Conservation (phyloP, 2,113 vertebrate species). For the Pica pica region DNA sequence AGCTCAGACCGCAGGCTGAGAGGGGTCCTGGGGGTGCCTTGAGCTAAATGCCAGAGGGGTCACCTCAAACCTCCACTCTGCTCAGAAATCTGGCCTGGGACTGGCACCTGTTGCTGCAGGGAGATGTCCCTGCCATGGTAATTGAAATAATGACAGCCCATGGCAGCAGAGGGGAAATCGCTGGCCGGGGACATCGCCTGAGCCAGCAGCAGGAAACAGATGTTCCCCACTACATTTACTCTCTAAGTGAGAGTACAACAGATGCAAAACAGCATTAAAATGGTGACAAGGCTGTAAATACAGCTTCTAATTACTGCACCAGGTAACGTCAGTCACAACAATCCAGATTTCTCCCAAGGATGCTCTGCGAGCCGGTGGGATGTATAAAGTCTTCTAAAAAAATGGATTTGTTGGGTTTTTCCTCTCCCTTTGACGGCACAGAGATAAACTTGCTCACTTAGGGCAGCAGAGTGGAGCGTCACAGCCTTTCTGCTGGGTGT, state of each 20-base stretch:
- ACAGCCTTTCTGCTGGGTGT: background rate
- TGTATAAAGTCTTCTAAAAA: background rate
- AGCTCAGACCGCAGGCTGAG: rapidly evolving
- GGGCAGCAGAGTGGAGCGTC: background rate
- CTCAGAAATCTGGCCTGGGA: background rate
- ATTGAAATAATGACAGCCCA: slow-evolving; percentile 25
- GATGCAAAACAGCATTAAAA: slow-evolving; percentile 63
- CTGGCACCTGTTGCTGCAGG: background rate
- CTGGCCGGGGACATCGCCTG: background rate
- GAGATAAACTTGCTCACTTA: background rate
- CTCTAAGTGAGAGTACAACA: slow-evolving; percentile 52
- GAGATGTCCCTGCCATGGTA: background rate
- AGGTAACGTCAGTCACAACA: slow-evolving; percentile 44
- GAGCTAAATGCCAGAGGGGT: background rate
- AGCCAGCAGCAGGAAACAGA: slow-evolving; percentile 56
- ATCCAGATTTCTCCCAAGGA: background rate
- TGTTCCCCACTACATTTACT: slow-evolving; percentile 59
- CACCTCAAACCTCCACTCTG: background rate
- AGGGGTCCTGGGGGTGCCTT: background rate
- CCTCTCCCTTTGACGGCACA: background rate
- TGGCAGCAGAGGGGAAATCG: slow-evolving; percentile 3
- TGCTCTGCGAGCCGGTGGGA: background rate
- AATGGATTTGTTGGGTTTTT: background rate
- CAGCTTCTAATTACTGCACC: slow-evolving; percentile 43
- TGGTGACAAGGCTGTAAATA: slow-evolving; percentile 65